These are phyloP conservation scores for Chironex yamaguchii DNA, from an alignment of 30 jellyfish, hydroid and myxozoan species.

Conservation along the genomic window DNA sequence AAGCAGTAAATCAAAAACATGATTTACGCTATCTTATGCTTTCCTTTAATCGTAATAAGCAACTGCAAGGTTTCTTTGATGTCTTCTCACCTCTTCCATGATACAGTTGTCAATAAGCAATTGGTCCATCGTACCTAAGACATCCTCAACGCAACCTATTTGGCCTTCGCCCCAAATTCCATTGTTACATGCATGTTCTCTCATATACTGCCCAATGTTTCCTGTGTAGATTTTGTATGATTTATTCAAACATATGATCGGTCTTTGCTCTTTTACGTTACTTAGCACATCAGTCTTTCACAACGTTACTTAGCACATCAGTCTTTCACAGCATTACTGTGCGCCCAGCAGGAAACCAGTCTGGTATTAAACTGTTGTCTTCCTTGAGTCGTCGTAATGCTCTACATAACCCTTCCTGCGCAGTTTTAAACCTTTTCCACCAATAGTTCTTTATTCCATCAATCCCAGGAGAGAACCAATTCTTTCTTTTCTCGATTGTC, in stretches of 20 bases:
- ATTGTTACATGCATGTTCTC: constrained; percentile 7
- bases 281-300: constrained; percentile 8
- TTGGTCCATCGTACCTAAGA: constrained; percentile 4
- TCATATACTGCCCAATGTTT: neutral
- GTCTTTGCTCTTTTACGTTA: constrained; percentile 7
- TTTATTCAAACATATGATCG: neutral
- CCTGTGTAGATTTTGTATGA: constrained; percentile 6
- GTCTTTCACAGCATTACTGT: constrained; percentile 4
- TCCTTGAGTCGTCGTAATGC: neutral
- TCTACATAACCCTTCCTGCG: neutral
- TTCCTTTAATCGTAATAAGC: too few relatives aligned
- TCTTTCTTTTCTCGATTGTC: constrained; percentile 19
- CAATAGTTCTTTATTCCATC: constrained; percentile 24
- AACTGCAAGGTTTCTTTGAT: neutral
- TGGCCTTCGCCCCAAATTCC: constrained; percentile 16
- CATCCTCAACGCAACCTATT: neutral
- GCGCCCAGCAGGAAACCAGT: constrained; percentile 4
- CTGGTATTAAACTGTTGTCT: neutral
- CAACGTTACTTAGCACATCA: constrained; percentile 8
- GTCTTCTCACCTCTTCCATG: neutral
- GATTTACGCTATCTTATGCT: neutral
- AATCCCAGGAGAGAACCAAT: constrained; percentile 23
- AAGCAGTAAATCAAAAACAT: neutral
- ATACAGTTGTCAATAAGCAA: neutral
- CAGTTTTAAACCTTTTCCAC: neutral